phyloP scores from a whole-genome alignment of 2,797 vertebrate species.

The Onychomys arenicola region DNA sequence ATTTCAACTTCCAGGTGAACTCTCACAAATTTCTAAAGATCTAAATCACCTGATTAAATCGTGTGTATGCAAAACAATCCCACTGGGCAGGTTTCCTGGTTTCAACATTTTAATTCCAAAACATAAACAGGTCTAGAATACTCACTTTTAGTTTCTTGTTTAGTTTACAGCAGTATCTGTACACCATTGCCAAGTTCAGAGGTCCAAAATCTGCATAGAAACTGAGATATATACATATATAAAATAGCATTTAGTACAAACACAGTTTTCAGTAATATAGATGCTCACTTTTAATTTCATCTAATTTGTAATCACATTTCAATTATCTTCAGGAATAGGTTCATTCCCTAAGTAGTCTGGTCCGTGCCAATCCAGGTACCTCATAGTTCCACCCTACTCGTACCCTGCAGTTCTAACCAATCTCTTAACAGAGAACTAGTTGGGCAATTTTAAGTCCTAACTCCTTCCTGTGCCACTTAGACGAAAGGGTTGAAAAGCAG shows the following conservation, averaged over 20 bases:
- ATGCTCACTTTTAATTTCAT: slow-evolving; percentile 41
- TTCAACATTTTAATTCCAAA: slow-evolving; percentile 31
- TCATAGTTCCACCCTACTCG: not conserved
- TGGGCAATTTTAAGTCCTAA: not conserved
- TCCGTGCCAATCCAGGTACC: not conserved
- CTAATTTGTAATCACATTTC: slow-evolving; percentile 6
- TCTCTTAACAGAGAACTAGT: not conserved
- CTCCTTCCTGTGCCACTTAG: not conserved
- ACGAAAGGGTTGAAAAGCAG: not conserved
- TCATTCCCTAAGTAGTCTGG: not conserved
- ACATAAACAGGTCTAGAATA: slow-evolving; percentile 43
- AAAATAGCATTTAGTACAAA: slow-evolving; percentile 63
- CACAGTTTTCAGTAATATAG: slow-evolving; percentile 48
- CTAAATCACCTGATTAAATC: not conserved
- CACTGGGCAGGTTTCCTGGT: not conserved
- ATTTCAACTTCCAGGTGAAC: slow-evolving; percentile 60
- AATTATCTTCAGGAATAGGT: not conserved
- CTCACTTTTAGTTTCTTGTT: slow-evolving; percentile 99
- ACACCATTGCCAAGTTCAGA: slow-evolving; percentile 95
- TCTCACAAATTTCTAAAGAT: slow-evolving; percentile 50
- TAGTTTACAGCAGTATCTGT: slow-evolving; percentile 98
- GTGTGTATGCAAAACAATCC: not conserved
- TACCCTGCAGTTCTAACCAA: not conserved
- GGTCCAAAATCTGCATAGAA: slow-evolving; percentile 98
- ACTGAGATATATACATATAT: slow-evolving; percentile 84